Evolutionary conservation across 2,888 invertebrate genomes (phyloP), one percentile per base, ranked within the genome.

Genomic region (Drosophila mettleri): DNA sequence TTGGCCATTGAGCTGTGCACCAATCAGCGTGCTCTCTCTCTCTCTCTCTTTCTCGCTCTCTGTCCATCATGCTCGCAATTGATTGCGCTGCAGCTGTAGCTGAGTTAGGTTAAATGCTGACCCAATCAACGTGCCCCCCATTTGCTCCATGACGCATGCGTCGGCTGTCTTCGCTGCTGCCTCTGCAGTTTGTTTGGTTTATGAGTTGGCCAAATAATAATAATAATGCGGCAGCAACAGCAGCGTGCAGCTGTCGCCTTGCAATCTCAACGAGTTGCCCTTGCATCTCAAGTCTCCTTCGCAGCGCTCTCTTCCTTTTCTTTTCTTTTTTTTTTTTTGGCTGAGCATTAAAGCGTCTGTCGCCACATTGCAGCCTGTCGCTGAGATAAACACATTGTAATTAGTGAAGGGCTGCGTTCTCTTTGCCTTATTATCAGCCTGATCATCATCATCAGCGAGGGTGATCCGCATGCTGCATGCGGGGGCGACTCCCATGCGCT

Each of bases 51-150:
- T 14, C 34, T 14, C 34, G 14, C 41, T 14, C 41, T 31, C 48
- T 48, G 10, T 12, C 46, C 14, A 14, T 18, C 31, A 14, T 20
- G 3, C 8, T 4, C 48, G 46, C 85, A 57, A 57, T 68, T 68
- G 68, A 62, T 61, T 67, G 45, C 51, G 54, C 38, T 51, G 81
- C 59, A 63, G 43, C 52, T 46, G 82, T 49, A 33, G 39, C 55
- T 48, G 64, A 54, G 75, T 53, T 78, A 66, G 83, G 83, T 84
- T 84, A 84, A 84, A 80, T 75, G 86, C 62, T 80, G 88, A 86
- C 75, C 83, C 83, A 84, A 84, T 84, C 83, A 84, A 83, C 86
- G 80, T 84, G 87, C 88, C 88, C 80, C 86, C 88, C 88, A 88
- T 69, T 86, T 77, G 87, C 65, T 77, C 72, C 79, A 81, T 82